Evolutionary conservation across 2,888 invertebrate genomes (phyloP).

Genomic region (Orthosia gracilis): DNA sequence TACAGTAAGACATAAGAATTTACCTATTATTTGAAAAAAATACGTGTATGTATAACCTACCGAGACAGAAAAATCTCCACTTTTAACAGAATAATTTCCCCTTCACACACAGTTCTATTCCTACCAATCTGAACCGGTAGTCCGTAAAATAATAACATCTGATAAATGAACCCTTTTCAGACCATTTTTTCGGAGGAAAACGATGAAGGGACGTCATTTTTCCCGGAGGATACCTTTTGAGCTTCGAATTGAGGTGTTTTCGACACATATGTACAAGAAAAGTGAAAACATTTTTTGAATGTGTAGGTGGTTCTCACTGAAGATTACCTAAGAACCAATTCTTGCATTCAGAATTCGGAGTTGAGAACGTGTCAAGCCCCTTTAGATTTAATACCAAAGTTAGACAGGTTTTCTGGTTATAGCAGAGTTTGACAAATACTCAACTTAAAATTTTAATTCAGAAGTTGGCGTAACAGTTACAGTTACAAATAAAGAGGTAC

Average conservation of each 20-base stretch:
- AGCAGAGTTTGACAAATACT: no score
- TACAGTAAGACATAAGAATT: neutral
- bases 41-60: neutral
- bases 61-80: neutral
- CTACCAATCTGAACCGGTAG: neutral
- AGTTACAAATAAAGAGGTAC: no score
- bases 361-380: neutral
- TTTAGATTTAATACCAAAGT: no score
- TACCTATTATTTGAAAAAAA: no score
- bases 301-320: neutral
- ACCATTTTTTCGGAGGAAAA: conserved; percentile 1
- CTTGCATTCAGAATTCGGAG: neutral
- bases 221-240: neutral
- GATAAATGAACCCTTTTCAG: conserved; percentile 20
- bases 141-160: conserved; percentile 38
- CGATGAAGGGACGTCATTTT: conserved; percentile 5
- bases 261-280: neutral
- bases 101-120: neutral
- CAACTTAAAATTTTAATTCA: no score
- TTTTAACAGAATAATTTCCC: conserved; percentile 5
- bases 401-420: no score
- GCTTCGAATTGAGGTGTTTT: conserved; percentile 2
- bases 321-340: neutral
- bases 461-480: no score
- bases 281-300: neutral